Conservation (phyloP, 92 coral and sea anemone species). For the Porites cylindrica region DNA sequence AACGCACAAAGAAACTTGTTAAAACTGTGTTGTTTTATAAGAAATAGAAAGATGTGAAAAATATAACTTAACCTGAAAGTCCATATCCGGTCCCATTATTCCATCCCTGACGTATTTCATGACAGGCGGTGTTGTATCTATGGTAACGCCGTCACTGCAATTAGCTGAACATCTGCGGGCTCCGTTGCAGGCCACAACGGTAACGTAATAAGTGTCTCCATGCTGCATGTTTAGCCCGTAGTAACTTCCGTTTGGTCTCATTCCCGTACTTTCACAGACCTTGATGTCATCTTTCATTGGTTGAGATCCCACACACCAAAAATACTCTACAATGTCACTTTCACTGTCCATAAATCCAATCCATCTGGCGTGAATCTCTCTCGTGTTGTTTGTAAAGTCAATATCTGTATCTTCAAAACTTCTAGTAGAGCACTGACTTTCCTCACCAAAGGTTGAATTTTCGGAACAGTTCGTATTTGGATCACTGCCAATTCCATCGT, state of each 20-base stretch:
- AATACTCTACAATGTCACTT: constrained; percentile 88
- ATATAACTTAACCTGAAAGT: constrained; percentile 70
- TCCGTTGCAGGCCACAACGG: constrained; percentile 87
- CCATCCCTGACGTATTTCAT: constrained; percentile 87
- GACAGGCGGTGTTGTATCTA: constrained; percentile 86
- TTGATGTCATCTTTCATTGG: constrained; percentile 84
- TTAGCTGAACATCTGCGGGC: constrained; percentile 86
- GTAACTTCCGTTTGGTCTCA: constrained; percentile 79
- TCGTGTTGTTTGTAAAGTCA: constrained; percentile 90
- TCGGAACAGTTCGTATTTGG: constrained; percentile 85
- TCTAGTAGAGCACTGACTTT: constrained; percentile 95
- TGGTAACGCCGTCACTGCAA: constrained; percentile 79
- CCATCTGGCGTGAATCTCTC: constrained; percentile 91
- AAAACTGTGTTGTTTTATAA: background rate
- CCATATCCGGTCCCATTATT: constrained; percentile 91
- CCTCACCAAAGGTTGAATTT: constrained; percentile 90
- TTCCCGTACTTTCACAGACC: constrained; percentile 85
- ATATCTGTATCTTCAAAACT: constrained; percentile 90
- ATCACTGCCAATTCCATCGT: constrained; percentile 96
- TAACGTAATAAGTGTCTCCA: constrained; percentile 78
- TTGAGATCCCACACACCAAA: constrained; percentile 80
- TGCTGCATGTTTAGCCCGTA: constrained; percentile 70
- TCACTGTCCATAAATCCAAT: constrained; percentile 94
- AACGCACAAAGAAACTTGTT: background rate
- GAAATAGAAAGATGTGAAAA: background rate